Percentiles rank a stretch among this genome's conserved stretches.
These are phyloP conservation scores for Neodiprion fabricii DNA, from an alignment of 1,140 invertebrate species.

Conservation along the genomic window DNA sequence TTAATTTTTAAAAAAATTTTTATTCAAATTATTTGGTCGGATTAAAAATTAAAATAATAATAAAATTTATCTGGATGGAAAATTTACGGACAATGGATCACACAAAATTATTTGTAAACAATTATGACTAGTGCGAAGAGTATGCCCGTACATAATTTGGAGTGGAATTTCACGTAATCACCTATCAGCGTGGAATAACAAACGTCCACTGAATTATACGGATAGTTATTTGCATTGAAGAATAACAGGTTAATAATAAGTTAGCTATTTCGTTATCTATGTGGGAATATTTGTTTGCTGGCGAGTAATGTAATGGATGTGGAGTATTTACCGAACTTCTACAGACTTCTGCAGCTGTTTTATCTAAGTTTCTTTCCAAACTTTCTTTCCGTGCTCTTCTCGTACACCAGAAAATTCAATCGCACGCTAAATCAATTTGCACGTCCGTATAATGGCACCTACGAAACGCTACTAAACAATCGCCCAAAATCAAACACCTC, in stretches of 20 bases:
- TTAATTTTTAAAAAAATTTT: slow-evolving; percentile 13
- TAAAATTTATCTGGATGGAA: slow-evolving; percentile 9
- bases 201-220: too few species aligned
- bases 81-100: neutral
- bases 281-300: too few species aligned
- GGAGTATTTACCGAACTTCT: neutral
- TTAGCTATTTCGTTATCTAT: too few species aligned
- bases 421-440: neutral
- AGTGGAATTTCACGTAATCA: too few species aligned
- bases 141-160: too few species aligned
- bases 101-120: too few species aligned
- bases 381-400: neutral
- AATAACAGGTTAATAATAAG: too few species aligned
- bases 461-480: neutral
- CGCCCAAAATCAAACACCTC: neutral
- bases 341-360: neutral
- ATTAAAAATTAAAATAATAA: slow-evolving; percentile 16
- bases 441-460: slow-evolving; percentile 2
- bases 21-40: slow-evolving; percentile 9
- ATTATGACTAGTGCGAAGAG: too few species aligned
- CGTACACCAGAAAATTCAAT: neutral
- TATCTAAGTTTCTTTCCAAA: neutral
- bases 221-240: too few species aligned
- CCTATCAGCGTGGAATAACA: too few species aligned
- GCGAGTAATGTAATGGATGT: too few species aligned